Evolutionary conservation across 1,140 invertebrate species (phyloP).

Genomic region (Lordiphosa stackelbergi): DNA sequence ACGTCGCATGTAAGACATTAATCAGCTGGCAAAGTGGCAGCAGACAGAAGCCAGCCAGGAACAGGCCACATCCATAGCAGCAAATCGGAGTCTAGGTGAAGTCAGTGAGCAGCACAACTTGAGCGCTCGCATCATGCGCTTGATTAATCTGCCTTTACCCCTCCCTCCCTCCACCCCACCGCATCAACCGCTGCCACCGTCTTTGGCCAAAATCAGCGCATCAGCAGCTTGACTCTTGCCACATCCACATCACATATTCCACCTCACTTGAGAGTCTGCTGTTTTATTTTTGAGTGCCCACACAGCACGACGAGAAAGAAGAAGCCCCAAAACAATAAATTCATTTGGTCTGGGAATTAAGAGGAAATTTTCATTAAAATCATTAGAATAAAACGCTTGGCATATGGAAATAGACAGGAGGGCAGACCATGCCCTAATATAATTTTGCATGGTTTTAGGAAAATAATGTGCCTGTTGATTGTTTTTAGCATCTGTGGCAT

Average conservation of each 20-base stretch:
- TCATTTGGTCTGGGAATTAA: slow-evolving; percentile 48
- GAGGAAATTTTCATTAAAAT: slow-evolving; percentile 63
- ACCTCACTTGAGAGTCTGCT: slow-evolving; percentile 34
- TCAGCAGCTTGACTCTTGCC: slow-evolving; percentile 52
- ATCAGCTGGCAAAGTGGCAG: slow-evolving; percentile 71
- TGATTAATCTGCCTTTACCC: slow-evolving; percentile 59
- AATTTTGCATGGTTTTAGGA: slow-evolving; percentile 58
- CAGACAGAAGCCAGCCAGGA: slow-evolving; percentile 27
- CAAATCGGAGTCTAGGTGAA: slow-evolving; percentile 54
- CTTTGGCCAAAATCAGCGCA: slow-evolving; percentile 30
- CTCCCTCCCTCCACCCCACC: neutral
- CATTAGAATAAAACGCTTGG: slow-evolving; percentile 56
- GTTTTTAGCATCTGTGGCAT: slow-evolving; percentile 65
- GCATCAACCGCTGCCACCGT: neutral
- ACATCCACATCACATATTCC: slow-evolving; percentile 20
- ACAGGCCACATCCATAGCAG: neutral
- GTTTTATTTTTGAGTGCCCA: slow-evolving; percentile 70
- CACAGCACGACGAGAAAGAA: slow-evolving; percentile 47
- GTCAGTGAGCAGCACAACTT: slow-evolving; percentile 60
- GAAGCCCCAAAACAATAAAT: slow-evolving; percentile 61
- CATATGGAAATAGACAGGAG: slow-evolving; percentile 44
- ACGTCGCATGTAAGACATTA: slow-evolving; percentile 75
- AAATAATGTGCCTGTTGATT: slow-evolving; percentile 57
- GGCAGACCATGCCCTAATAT: slow-evolving; percentile 26
- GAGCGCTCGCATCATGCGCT: slow-evolving; percentile 59